Evolutionary conservation across 2,797 vertebrate genomes (phyloP).

Genomic region (Propithecus perrieri): DNA sequence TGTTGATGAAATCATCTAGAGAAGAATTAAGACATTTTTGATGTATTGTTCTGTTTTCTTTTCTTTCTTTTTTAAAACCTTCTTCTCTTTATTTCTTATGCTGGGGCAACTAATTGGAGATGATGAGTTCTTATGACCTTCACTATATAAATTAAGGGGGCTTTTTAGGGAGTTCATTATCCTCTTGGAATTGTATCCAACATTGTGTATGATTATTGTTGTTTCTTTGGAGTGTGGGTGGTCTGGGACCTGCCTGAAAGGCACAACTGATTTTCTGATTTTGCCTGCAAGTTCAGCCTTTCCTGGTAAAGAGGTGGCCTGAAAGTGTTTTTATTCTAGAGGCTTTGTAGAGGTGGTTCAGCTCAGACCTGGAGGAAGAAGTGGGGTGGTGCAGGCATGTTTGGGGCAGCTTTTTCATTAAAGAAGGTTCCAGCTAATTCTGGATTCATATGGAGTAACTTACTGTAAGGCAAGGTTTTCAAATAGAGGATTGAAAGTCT

Average conservation of each 20-base stretch:
- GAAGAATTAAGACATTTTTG: not conserved
- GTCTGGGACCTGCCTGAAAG: not conserved
- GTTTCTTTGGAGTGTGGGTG: not conserved
- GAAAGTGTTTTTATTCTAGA: not conserved
- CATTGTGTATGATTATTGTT: not conserved
- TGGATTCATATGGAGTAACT: not conserved
- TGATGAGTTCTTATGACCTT: not conserved
- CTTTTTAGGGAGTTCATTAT: not conserved
- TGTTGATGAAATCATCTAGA: not conserved
- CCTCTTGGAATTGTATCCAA: not conserved
- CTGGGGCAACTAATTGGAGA: not conserved
- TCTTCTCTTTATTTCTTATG: not conserved
- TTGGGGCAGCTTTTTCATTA: not conserved
- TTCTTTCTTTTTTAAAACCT: not conserved
- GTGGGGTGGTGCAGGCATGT: fast-evolving
- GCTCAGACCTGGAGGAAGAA: not conserved
- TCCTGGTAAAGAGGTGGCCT: not conserved
- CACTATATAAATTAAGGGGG: not conserved
- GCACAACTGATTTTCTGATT: not conserved
- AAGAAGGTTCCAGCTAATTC: not conserved
- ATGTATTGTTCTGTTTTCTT: not conserved
- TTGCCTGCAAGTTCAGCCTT: not conserved
- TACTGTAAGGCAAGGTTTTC: not conserved
- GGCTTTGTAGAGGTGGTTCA: not conserved
- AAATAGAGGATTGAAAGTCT: not conserved